Evolutionary conservation across 2,797 vertebrate species (phyloP).

Genomic region (Phataginus tricuspis): DNA sequence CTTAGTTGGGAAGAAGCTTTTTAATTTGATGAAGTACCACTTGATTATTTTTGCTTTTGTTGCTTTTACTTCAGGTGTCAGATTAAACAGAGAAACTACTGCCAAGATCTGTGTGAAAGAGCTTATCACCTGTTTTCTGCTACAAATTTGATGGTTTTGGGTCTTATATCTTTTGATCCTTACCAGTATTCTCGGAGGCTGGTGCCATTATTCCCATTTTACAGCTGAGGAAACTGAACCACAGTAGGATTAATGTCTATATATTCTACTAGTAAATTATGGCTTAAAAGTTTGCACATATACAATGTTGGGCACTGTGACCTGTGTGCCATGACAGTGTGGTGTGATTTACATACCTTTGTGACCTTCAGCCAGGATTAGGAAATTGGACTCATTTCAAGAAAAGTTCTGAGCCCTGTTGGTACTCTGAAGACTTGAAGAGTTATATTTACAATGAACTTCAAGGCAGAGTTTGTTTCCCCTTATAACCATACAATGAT

Average conservation of each 20-base stretch:
- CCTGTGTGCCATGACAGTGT: background rate
- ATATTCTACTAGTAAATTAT: background rate
- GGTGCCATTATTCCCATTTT: background rate
- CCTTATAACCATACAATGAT: background rate
- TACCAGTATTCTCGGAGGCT: background rate
- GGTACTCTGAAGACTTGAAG: background rate
- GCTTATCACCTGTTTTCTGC: background rate
- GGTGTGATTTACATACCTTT: background rate
- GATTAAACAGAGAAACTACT: background rate
- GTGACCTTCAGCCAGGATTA: background rate
- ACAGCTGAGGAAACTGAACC: background rate
- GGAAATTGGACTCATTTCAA: background rate
- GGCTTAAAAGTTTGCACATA: background rate
- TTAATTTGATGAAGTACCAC: background rate
- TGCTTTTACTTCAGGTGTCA: background rate
- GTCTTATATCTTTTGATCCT: background rate
- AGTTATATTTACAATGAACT: background rate
- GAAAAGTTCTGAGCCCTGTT: background rate
- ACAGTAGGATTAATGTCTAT: background rate
- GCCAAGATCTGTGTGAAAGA: too few relatives aligned
- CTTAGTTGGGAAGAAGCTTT: background rate
- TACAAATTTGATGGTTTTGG: background rate
- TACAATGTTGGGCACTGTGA: background rate
- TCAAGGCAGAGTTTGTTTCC: background rate
- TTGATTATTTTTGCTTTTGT: background rate